These are phyloP conservation scores for Cyclina sinensis DNA, from an alignment of 1,140 invertebrate genomes.

Conservation along the genomic window DNA sequence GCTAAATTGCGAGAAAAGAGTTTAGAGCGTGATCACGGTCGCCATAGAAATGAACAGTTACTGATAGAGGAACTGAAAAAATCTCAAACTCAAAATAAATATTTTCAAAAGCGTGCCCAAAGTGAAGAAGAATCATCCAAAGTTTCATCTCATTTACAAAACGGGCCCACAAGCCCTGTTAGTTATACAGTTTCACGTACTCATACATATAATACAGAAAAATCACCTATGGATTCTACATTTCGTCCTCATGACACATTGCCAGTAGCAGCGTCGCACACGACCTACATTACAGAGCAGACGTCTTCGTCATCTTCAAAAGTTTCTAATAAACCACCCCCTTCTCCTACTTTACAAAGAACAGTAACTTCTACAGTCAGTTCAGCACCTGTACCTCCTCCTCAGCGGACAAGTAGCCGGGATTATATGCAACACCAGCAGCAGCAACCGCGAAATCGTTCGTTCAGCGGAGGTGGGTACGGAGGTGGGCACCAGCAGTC, in stretches of 20 bases:
- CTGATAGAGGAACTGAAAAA: constrained; percentile 84
- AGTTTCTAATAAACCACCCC: constrained; percentile 80
- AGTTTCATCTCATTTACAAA: constrained; percentile 68
- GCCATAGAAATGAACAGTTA: constrained; percentile 83
- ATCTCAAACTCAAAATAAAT: constrained; percentile 81
- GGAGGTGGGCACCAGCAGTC: constrained; percentile 56
- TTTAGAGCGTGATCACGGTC: constrained; percentile 73
- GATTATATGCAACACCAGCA: constrained; percentile 81
- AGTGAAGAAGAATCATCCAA: constrained; percentile 80
- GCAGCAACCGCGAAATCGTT: constrained; percentile 62
- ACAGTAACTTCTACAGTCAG: constrained; percentile 86
- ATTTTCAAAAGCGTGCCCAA: constrained; percentile 80
- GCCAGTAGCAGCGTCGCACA: constrained; percentile 60
- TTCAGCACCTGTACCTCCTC: constrained; percentile 87
- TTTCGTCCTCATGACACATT: constrained; percentile 62
- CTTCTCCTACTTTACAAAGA: constrained; percentile 78
- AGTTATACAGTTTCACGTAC: constrained; percentile 74
- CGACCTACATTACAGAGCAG: constrained; percentile 67
- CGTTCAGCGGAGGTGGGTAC: constrained; percentile 49
- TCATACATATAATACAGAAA: constrained; percentile 74
- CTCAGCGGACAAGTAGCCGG: constrained; percentile 86
- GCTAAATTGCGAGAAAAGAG: constrained; percentile 82
- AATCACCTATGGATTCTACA: constrained; percentile 55
- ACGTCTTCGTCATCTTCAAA: constrained; percentile 63
- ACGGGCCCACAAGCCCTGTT: constrained; percentile 77